Conservation (phyloP, 2,888 invertebrate species). For the Synergus umbraculus region DNA sequence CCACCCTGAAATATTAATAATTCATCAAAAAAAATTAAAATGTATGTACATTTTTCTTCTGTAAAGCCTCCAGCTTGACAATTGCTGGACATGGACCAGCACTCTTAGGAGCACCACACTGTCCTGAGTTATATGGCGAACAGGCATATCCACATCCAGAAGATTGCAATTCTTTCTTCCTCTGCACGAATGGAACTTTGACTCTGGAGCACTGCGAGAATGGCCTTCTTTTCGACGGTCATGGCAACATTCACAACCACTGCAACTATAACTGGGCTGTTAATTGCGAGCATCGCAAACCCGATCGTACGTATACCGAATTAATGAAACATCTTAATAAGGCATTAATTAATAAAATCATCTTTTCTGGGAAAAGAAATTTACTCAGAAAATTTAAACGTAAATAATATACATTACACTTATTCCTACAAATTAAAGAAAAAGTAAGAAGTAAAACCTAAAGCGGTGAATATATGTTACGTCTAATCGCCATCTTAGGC, state of each 20-base stretch:
- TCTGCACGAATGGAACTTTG: constrained; percentile 93
- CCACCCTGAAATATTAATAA: too few relatives aligned
- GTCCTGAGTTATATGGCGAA: constrained; percentile 89
- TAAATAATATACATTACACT: not conserved
- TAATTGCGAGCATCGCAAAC: constrained; percentile 89
- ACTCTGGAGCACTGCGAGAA: constrained; percentile 95
- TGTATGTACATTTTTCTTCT: not conserved
- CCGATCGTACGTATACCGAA: constrained; percentile 83
- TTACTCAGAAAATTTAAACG: not conserved
- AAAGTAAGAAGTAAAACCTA: not conserved
- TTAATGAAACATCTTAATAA: not conserved
- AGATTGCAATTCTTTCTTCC: constrained; percentile 92
- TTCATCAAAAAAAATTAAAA: too few relatives aligned
- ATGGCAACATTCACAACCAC: constrained; percentile 92
- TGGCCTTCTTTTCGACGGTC: constrained; percentile 93
- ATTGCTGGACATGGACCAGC: constrained; percentile 81
- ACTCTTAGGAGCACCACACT: constrained; percentile 84
- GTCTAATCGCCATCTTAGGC: not conserved
- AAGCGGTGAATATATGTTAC: not conserved
- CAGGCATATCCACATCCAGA: constrained; percentile 92
- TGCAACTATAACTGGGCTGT: constrained; percentile 97
- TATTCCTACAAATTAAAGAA: not conserved
- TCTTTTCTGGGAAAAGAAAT: not conserved
- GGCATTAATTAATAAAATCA: too few relatives aligned
- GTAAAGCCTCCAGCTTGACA: constrained; percentile 34